Evolutionary conservation across 2,888 invertebrate species (phyloP).

Genomic region (Scaptomyza reducta): DNA sequence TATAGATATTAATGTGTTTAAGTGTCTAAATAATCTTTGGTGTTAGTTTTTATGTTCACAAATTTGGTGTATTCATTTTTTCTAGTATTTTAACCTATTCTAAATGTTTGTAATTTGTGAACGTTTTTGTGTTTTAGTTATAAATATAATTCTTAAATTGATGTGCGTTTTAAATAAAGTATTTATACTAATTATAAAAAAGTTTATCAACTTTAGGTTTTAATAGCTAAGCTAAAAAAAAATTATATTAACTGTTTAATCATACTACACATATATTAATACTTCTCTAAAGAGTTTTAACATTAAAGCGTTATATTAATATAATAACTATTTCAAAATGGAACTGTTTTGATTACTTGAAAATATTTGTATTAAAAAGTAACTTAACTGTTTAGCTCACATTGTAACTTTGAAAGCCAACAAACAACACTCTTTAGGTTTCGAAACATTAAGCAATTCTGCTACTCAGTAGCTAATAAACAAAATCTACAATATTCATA

Average conservation of each 20-base stretch:
- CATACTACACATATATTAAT: neutral
- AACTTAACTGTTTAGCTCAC: neutral
- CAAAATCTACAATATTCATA: neutral
- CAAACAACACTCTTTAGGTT: neutral
- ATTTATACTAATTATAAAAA: neutral
- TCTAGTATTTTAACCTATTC: neutral
- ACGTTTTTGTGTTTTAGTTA: slow-evolving; percentile 1
- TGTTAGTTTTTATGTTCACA: neutral
- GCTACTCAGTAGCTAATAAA: neutral
- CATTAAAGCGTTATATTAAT: neutral
- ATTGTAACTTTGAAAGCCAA: neutral
- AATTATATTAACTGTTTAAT: neutral
- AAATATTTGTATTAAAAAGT: no score
- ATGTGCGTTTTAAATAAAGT: neutral
- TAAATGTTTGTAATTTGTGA: slow-evolving; percentile 13
- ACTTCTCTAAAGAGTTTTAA: neutral
- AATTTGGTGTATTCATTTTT: neutral
- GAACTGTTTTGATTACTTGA: neutral
- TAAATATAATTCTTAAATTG: neutral
- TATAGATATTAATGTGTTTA: slow-evolving; percentile 15
- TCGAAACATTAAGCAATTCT: neutral
- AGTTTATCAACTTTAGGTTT: neutral
- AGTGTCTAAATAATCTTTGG: slow-evolving; percentile 24
- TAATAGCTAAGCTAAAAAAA: neutral
- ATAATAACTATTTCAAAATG: neutral